A percentile compares a stretch with the other conserved stretches of the same genome.
Evolutionary conservation across 2,888 invertebrate species (phyloP).

Genomic region (Meghimatium bilineatum): DNA sequence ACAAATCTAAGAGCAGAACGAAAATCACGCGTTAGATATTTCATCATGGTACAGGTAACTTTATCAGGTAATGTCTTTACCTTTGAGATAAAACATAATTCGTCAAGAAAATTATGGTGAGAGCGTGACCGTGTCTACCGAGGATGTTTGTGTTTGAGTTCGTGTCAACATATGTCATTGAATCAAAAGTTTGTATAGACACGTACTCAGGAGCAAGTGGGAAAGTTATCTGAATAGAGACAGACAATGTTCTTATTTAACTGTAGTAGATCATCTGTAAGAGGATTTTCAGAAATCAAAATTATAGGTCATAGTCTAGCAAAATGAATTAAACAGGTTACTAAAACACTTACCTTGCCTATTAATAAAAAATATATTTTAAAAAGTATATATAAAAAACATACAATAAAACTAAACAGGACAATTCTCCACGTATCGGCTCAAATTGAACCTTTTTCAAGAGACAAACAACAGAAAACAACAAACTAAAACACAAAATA

Average conservation of each 20-base stretch:
- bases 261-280: too few relatives aligned
- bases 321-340: too few relatives aligned
- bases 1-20: not conserved
- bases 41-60: not conserved
- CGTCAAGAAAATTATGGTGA: not conserved
- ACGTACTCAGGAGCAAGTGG: constrained; percentile 11
- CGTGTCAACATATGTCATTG: constrained; percentile 26
- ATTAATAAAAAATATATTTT: too few relatives aligned
- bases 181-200: not conserved
- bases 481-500: too few relatives aligned
- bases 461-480: too few relatives aligned
- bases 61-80: constrained; percentile 32
- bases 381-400: too few relatives aligned
- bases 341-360: too few relatives aligned
- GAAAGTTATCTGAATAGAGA: not conserved
- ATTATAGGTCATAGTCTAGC: too few relatives aligned
- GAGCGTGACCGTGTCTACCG: not conserved
- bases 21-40: not conserved
- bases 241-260: not conserved
- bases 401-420: too few relatives aligned
- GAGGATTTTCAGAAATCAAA: too few relatives aligned
- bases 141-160: constrained; percentile 21
- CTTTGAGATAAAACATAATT: constrained; percentile 6
- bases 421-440: too few relatives aligned
- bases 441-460: too few relatives aligned